Base-by-base conservation (phyloP, 1,140 invertebrate genomes). In the Mactra quadrangularis region DNA sequence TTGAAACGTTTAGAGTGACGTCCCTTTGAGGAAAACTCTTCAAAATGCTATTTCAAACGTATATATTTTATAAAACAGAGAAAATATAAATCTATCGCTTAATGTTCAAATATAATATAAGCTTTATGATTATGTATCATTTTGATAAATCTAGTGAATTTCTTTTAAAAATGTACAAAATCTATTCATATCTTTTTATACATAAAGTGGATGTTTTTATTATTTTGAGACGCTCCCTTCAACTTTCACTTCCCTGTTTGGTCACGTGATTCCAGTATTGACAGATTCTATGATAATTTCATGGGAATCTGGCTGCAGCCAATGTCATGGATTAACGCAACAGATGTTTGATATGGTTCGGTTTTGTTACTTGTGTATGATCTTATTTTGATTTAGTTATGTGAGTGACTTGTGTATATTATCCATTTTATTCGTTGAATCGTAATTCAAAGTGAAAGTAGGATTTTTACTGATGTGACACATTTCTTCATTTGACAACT, bases 201-300 rank as follows among this genome's bases (percentile, higher is more conserved):
- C n/a, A n/a, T n/a, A n/a, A n/a, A n/a, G n/a, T n/a, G n/a, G 55
- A 57, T 27, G 6, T 7, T 41, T 19, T 9, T 55, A 55, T n/a
- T 55, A 17, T 38, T 29, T 71, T 71, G 68, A 71, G 19, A 33
- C n/a, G 27, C 25, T 57, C 57, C 74, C 57, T 11, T 27, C n/a
- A 57, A 62, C 22, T 31, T 83, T 52, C 71, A 75, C 72, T 83
- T 83, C 81, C 72, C 31, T 76, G 81, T 83, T 83, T 83, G 81
- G 57, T 83, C 81, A 83, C 71, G 71, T 83, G 81, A 83, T 45
- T n/a, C n/a, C 1, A 55, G 52, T 79, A 79, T 68, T 68, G 64
- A 79, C 74, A 76, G 74, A 76, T 76, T 76, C 74, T 76, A 76
- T 76, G 74, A 57, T 76, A 76, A 76, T 76, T 41, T 59, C 25